Percentiles rank a stretch among this genome's conserved stretches.
These are phyloP conservation scores for Hiodon tergisus DNA, from an alignment of 2,113 vertebrate genomes.

Conservation along the genomic window DNA sequence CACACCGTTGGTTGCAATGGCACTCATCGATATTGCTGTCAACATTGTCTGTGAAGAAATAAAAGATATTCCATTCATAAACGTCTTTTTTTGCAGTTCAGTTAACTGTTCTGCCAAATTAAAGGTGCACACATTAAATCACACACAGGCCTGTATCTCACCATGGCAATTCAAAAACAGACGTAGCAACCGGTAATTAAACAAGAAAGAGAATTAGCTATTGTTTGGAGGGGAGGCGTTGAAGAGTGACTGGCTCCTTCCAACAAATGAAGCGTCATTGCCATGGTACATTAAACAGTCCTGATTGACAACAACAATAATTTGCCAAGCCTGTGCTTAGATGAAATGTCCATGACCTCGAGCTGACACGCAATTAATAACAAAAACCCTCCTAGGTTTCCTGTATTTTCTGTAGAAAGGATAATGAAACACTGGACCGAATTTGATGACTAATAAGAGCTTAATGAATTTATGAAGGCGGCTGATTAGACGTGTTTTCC, in stretches of 20 bases:
- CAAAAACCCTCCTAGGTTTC: constrained; percentile 33
- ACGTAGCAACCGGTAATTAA: neutral
- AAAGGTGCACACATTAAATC: neutral
- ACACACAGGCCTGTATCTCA: neutral
- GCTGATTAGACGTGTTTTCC: constrained; percentile 2
- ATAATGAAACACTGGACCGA: constrained; percentile 44
- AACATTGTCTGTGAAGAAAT: constrained; percentile 78
- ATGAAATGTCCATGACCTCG: constrained; percentile 12
- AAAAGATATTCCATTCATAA: constrained; percentile 15
- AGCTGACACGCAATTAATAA: constrained; percentile 23
- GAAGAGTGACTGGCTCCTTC: neutral
- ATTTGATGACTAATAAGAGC: constrained; percentile 50
- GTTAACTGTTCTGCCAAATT: neutral
- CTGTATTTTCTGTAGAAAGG: constrained; percentile 24
- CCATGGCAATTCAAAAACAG: neutral
- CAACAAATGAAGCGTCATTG: too few relatives aligned
- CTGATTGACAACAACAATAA: neutral
- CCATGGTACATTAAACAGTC: neutral
- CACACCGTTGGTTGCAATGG: constrained; percentile 92
- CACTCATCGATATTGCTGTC: constrained; percentile 96
- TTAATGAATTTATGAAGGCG: constrained; percentile 24
- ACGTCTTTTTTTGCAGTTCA: neutral
- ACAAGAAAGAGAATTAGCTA: neutral
- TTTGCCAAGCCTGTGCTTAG: neutral
- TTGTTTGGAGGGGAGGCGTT: neutral